Conservation (phyloP, 30 jellyfish, hydroid and myxozoan species). For the Cassiopea xamachana region DNA sequence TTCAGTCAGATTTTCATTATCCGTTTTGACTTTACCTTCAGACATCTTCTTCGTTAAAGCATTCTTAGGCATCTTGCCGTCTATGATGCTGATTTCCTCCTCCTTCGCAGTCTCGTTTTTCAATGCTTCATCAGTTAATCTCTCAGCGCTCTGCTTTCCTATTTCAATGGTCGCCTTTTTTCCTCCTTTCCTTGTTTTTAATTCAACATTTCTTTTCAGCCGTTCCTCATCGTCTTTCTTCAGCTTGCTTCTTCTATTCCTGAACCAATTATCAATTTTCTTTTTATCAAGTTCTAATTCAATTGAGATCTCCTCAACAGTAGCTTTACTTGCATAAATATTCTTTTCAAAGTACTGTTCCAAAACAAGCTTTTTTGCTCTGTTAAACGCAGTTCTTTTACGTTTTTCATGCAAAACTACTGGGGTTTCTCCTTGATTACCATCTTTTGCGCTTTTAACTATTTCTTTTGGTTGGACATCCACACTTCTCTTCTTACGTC, state of each 20-base stretch:
- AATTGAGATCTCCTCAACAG: slow-evolving; percentile 42
- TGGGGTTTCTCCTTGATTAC: slow-evolving; percentile 8
- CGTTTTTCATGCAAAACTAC: slow-evolving; percentile 50
- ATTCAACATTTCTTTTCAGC: slow-evolving; percentile 1
- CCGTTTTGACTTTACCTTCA: not conserved
- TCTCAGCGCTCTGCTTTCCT: not conserved
- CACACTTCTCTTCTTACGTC: slow-evolving; percentile 7
- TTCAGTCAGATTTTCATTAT: not conserved
- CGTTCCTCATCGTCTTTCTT: slow-evolving; percentile 55
- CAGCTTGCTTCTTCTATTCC: slow-evolving; percentile 68
- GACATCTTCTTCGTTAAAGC: not conserved
- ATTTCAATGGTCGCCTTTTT: not conserved
- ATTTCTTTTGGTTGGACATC: slow-evolving; percentile 8
- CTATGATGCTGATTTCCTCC: not conserved
- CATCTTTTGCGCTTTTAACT: not conserved
- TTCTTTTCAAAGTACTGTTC: slow-evolving; percentile 64
- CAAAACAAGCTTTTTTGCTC: slow-evolving; percentile 33
- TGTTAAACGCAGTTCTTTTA: slow-evolving; percentile 62
- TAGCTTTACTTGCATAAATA: slow-evolving; percentile 38
- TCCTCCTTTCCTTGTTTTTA: slow-evolving; percentile 15
- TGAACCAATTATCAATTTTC: slow-evolving; percentile 78
- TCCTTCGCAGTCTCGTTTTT: not conserved
- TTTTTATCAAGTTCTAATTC: slow-evolving; percentile 64
- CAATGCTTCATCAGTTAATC: not conserved
- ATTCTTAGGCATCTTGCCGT: not conserved